These are phyloP conservation scores for Andrena dorsata DNA, from an alignment of 2,888 invertebrate species.

Conservation along the genomic window DNA sequence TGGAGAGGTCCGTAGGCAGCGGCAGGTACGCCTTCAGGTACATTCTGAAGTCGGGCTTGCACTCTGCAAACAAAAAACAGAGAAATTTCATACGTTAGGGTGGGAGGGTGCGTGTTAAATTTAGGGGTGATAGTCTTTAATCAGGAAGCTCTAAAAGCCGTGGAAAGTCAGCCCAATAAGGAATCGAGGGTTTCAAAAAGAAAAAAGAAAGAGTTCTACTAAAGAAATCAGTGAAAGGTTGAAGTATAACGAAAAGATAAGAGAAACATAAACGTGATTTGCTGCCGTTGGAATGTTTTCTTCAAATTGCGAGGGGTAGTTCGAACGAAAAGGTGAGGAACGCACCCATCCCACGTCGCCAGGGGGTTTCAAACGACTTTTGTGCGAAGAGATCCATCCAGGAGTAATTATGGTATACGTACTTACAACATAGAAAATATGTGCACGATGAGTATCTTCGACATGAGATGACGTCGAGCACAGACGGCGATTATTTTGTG, in stretches of 20 bases:
- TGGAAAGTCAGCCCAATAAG: neutral
- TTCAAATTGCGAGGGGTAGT: too few relatives aligned
- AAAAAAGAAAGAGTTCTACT: neutral
- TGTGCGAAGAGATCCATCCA: constrained; percentile 17
- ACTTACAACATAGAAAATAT: constrained; percentile 57
- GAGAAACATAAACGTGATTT: neutral
- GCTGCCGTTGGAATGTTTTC: neutral
- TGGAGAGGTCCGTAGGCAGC: constrained; percentile 12
- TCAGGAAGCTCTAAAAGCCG: neutral
- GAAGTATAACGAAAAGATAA: neutral
- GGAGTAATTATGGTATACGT: constrained; percentile 63
- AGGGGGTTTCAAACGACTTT: neutral
- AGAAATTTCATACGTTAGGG: constrained; percentile 46
- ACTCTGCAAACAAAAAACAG: constrained; percentile 60
- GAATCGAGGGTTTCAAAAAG: neutral
- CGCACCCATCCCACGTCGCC: neutral
- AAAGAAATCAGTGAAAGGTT: neutral
- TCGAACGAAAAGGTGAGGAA: neutral
- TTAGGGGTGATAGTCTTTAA: neutral
- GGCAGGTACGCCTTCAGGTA: constrained; percentile 29
- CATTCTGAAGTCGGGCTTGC: constrained; percentile 21
- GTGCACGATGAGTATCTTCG: constrained; percentile 53
- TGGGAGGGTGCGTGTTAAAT: neutral
- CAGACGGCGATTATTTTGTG: constrained; percentile 2
- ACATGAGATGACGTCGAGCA: constrained; percentile 26